Base-by-base conservation (phyloP, 2,888 invertebrate species). In the Hirtodrosophila histrioides region DNA sequence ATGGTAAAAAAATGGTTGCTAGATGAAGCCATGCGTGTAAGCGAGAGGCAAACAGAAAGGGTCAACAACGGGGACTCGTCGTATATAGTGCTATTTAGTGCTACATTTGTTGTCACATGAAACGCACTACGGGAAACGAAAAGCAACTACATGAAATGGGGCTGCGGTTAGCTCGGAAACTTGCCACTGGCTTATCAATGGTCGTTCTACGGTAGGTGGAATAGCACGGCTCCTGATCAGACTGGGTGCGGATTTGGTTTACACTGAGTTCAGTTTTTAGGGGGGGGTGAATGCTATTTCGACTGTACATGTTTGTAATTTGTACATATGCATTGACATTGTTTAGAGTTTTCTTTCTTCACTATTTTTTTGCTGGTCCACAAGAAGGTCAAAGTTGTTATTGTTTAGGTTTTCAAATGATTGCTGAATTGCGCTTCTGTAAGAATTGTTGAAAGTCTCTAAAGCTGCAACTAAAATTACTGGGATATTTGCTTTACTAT, bases 91-190 rank as follows among this genome's bases (percentile, higher is more conserved):
- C 58, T 63, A 69, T 78, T 84, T 84, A 78, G 73, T 67, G 68
- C 60, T 46, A 56, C 69, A 72, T 69, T 72, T 69, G 80, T 72
- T 83, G 78, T 83, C 81, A 80, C 75, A 66, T 60, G 78, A 73
- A 75, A 67, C 69, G 70, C 74, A 69, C 58, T 62, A 27, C 43
- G 49, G 49, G 48, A 54, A 56, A 44, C 35, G 36, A 50, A 17
- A 1, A 17, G 17, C 17, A 17, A 58, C 55, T 17, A 62, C 50
- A 54, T 17, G 31, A 57, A 55, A 46, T 40, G 49, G 24, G 12
- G 33, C 36, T 54, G 49, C 39, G 60, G 53, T 54, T 39, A 51
- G 70, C 46, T 56, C 60, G 55, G 48, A 39, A 60, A 48, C 66
- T 40, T 12, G 37, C 44, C 60, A 37, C 70, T 60, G 43, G 69